A percentile compares a stretch with the other conserved stretches of the same genome.
Evolutionary conservation across 2,113 vertebrate genomes (phyloP).

Genomic region (Ailuropoda melanoleuca): DNA sequence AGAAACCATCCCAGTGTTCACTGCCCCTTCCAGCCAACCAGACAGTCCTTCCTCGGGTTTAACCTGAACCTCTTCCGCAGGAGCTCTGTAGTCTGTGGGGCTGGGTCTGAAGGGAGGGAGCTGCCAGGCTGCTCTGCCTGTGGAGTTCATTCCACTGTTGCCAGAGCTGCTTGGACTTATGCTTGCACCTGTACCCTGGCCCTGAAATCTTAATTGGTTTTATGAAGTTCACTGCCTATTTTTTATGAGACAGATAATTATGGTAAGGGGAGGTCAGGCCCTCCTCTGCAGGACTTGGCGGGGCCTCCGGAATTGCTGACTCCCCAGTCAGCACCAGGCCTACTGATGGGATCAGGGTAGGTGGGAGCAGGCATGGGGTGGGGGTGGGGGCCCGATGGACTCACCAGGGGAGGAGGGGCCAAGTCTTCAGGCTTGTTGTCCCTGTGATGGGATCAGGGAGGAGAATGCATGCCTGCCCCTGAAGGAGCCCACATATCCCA

Average conservation of each 20-base stretch:
- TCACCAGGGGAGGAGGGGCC: neutral
- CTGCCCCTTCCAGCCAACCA: neutral
- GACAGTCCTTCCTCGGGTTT: slow-evolving; percentile 13
- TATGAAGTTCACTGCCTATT: slow-evolving; percentile 80
- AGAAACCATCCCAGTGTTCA: neutral
- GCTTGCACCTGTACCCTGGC: slow-evolving; percentile 12
- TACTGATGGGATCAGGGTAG: neutral
- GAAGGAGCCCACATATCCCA: neutral
- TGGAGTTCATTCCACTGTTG: neutral
- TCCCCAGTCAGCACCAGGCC: slow-evolving; percentile 17
- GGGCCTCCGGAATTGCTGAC: slow-evolving; percentile 69
- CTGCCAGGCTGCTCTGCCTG: slow-evolving; percentile 40
- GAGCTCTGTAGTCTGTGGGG: neutral
- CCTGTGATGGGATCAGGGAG: neutral
- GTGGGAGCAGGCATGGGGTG: neutral
- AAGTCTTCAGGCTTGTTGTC: neutral
- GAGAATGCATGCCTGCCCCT: neutral
- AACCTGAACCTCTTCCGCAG: neutral
- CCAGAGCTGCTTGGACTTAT: slow-evolving; percentile 3
- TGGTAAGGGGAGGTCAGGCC: slow-evolving; percentile 71
- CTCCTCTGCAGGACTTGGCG: slow-evolving; percentile 59
- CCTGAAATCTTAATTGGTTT: slow-evolving; percentile 73
- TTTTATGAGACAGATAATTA: slow-evolving; percentile 85
- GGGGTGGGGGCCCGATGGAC: neutral
- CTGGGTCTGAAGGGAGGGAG: neutral